phyloP scores from a whole-genome alignment of 2,113 vertebrate genomes.

The Zootoca vivipara region DNA sequence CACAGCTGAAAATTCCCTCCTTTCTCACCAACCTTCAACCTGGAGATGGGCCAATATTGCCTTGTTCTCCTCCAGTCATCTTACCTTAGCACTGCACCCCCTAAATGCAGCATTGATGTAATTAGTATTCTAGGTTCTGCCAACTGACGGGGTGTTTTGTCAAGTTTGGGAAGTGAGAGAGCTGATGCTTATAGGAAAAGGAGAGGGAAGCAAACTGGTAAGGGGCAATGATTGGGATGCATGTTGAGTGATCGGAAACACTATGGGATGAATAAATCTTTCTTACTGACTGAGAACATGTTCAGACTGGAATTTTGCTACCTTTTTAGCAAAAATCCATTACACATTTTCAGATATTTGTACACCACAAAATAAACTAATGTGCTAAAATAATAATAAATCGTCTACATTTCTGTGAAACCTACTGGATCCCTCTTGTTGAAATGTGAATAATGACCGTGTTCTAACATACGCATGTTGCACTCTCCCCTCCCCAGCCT shows the following conservation, averaged over 20 bases:
- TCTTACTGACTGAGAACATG: neutral
- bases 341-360: neutral
- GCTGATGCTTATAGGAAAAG: neutral
- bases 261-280: neutral
- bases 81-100: neutral
- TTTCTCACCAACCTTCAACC: too few species aligned
- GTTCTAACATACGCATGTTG: too few species aligned
- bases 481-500: conserved; percentile 76
- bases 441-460: neutral
- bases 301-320: neutral
- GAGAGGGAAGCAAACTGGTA: neutral
- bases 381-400: neutral
- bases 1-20: too few species aligned
- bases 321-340: neutral
- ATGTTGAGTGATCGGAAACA: neutral
- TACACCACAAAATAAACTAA: neutral
- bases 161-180: neutral
- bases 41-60: too few species aligned
- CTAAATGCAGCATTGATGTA: neutral
- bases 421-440: neutral
- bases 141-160: too few species aligned
- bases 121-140: neutral
- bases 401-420: neutral
- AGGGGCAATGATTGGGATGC: neutral
- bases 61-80: neutral